Conservation (phyloP, 2,113 vertebrate species). For the Cyanoderma ruficeps region DNA sequence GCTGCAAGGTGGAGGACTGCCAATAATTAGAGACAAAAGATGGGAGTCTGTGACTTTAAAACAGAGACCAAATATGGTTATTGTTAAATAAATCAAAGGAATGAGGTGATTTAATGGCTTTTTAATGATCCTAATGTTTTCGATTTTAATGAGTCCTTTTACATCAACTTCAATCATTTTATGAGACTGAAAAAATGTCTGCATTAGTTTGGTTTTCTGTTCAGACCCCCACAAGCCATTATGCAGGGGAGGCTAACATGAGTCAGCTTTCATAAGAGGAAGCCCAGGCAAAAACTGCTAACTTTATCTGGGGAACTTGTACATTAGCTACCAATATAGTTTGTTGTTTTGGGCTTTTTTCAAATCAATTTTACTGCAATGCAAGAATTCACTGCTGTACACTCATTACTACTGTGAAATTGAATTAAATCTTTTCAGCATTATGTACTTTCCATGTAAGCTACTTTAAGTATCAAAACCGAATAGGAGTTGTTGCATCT, state of each 20-base stretch:
- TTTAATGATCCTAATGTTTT: conserved; percentile 97
- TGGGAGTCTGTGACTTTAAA: conserved; percentile 55
- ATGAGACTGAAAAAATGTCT: conserved; percentile 89
- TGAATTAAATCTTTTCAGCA: neutral
- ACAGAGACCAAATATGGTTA: conserved; percentile 65
- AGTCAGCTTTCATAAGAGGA: conserved; percentile 48
- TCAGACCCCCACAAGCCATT: conserved; percentile 79
- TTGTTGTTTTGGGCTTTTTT: neutral
- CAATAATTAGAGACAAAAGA: conserved; percentile 45
- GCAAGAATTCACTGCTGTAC: neutral
- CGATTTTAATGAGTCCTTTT: conserved; percentile 93
- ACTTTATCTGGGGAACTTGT: conserved; percentile 30
- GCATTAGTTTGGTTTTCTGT: conserved; percentile 91
- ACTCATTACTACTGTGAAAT: neutral
- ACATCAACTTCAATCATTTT: conserved; percentile 92
- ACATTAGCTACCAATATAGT: neutral
- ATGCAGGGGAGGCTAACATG: conserved; percentile 58
- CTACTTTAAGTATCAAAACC: neutral
- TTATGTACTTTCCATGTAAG: neutral
- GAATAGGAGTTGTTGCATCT: neutral
- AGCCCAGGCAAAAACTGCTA: conserved; percentile 12
- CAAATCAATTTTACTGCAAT: neutral
- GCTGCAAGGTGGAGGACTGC: neutral
- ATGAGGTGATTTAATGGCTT: conserved; percentile 90
- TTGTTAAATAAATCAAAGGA: conserved; percentile 86